These are phyloP conservation scores for Castor canadensis DNA, from an alignment of 2,113 vertebrate species.

Conservation along the genomic window DNA sequence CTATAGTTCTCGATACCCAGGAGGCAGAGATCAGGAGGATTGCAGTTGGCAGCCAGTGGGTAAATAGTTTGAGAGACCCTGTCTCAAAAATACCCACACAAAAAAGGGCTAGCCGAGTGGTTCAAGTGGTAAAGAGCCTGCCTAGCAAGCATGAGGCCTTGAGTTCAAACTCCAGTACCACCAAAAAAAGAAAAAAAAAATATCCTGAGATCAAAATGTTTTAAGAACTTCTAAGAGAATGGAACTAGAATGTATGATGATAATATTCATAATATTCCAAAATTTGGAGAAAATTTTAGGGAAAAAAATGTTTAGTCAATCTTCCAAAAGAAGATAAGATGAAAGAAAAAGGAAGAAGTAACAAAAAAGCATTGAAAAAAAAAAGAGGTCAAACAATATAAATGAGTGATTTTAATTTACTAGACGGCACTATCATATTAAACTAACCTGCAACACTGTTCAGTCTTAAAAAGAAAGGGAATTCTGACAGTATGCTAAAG, in stretches of 20 bases:
- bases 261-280: not conserved
- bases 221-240: slow-evolving; percentile 29
- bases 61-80: too few relatives aligned
- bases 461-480: not conserved
- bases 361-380: too few relatives aligned
- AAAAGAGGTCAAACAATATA: not conserved
- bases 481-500: not conserved
- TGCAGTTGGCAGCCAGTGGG: too few relatives aligned
- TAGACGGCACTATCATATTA: not conserved
- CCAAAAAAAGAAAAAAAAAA: too few relatives aligned
- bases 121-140: too few relatives aligned
- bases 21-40: too few relatives aligned
- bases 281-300: not conserved
- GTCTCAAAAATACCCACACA: too few relatives aligned
- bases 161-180: too few relatives aligned
- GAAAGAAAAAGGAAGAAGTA: not conserved
- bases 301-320: not conserved
- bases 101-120: too few relatives aligned
- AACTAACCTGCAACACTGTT: not conserved
- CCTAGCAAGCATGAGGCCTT: too few relatives aligned
- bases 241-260: not conserved
- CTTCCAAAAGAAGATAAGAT: not conserved
- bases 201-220: not conserved
- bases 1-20: too few relatives aligned
- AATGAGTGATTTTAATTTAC: not conserved